These are phyloP conservation scores for Calonectris borealis DNA, from an alignment of 2,113 vertebrate genomes.

Conservation along the genomic window DNA sequence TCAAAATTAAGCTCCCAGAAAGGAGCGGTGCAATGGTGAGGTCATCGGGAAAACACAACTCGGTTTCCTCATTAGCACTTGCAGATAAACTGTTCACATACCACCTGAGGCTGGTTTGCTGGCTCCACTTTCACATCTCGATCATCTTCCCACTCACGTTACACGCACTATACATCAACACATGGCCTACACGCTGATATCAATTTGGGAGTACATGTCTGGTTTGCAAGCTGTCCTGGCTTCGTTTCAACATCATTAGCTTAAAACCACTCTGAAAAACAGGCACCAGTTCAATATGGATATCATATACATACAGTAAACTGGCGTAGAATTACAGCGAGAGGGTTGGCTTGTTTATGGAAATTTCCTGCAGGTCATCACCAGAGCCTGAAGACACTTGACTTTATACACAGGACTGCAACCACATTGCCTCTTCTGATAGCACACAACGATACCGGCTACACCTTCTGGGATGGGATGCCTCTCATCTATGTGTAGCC, in stretches of 20 bases:
- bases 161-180: background rate
- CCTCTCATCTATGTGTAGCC: background rate
- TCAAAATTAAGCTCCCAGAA: background rate
- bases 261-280: slow-evolving; percentile 10
- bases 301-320: background rate
- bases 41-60: background rate
- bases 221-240: slow-evolving; percentile 15
- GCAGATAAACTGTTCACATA: background rate
- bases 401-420: background rate
- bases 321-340: accelerated
- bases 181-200: background rate
- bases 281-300: background rate
- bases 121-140: background rate
- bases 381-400: background rate
- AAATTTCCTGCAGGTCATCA: background rate
- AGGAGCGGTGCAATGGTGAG: background rate
- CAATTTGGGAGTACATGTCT: background rate
- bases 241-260: background rate
- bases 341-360: background rate
- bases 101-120: slow-evolving; percentile 3
- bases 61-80: background rate
- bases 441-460: accelerated
- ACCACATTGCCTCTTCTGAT: accelerated
- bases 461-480: background rate
- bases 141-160: background rate